A percentile compares a stretch with the other conserved stretches of the same genome.
Conservation (phyloP, 2,797 vertebrate species). For the Tragopan temminckii region DNA sequence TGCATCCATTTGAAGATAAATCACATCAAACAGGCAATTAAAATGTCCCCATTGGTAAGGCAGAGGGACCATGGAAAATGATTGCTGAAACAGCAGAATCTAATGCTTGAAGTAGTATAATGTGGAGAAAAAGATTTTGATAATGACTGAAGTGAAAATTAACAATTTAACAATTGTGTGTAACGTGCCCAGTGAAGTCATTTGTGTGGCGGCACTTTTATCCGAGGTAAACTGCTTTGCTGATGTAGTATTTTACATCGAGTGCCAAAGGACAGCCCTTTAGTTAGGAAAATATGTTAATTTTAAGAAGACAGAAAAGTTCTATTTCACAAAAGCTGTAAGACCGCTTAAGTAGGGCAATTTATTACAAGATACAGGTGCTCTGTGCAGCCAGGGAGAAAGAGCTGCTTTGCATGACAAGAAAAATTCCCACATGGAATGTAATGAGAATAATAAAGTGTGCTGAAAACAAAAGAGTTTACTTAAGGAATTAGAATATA, state of each 20-base stretch:
- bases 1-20: not conserved
- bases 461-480: not conserved
- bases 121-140: not conserved
- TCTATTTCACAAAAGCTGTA: not conserved
- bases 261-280: not conserved
- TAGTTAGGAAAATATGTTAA: not conserved
- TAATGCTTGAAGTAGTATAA: not conserved
- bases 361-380: slow-evolving; percentile 24
- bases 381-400: slow-evolving; percentile 5
- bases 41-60: not conserved
- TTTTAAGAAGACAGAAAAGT: not conserved
- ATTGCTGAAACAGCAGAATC: not conserved
- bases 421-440: not conserved
- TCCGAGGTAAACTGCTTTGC: not conserved
- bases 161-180: not conserved
- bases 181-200: not conserved
- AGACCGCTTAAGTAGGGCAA: not conserved
- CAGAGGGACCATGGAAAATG: not conserved
- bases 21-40: not conserved
- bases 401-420: slow-evolving; percentile 34
- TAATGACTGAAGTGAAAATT: not conserved
- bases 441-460: slow-evolving; percentile 2
- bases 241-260: not conserved
- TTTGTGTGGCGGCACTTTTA: not conserved
- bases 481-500: not conserved